A percentile compares a stretch with the other conserved stretches of the same genome.
Conservation (phyloP, 1,140 invertebrate species). For the Diachasmimorpha longicaudata region DNA sequence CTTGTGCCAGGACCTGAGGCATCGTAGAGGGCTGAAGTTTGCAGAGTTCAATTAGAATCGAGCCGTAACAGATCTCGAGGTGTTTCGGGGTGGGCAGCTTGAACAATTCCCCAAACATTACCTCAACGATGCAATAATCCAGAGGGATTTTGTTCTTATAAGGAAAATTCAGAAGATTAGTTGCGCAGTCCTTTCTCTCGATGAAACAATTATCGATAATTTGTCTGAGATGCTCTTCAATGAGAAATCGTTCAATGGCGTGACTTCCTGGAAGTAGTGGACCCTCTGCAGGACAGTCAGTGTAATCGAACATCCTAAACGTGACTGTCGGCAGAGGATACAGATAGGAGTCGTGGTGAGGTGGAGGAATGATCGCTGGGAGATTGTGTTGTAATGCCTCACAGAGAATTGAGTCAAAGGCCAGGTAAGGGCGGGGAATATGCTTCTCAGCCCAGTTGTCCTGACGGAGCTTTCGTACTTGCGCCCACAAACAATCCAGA, state of each 20-base stretch:
- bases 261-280: slow-evolving; percentile 91
- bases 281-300: slow-evolving; percentile 88
- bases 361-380: slow-evolving; percentile 85
- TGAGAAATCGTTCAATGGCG: slow-evolving; percentile 96
- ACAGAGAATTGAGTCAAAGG: slow-evolving; percentile 93
- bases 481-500: slow-evolving; percentile 96
- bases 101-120: slow-evolving; percentile 94
- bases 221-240: slow-evolving; percentile 95
- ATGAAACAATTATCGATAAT: slow-evolving; percentile 89
- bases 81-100: slow-evolving; percentile 87
- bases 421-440: slow-evolving; percentile 92
- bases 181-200: slow-evolving; percentile 94
- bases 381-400: slow-evolving; percentile 96
- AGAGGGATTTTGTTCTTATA: slow-evolving; percentile 94
- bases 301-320: slow-evolving; percentile 98
- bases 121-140: slow-evolving; percentile 98
- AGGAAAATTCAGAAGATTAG: slow-evolving; percentile 88
- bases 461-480: slow-evolving; percentile 88
- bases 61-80: slow-evolving; percentile 94
- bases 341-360: slow-evolving; percentile 85
- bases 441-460: slow-evolving; percentile 98
- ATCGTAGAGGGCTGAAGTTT: slow-evolving; percentile 95
- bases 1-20: slow-evolving; percentile 96
- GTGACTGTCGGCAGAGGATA: slow-evolving; percentile 93
- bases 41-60: slow-evolving; percentile 95